Percentiles rank a stretch among this genome's conserved stretches.
phyloP scores from a whole-genome alignment of 2,797 vertebrate genomes.

The Sebastes minor region DNA sequence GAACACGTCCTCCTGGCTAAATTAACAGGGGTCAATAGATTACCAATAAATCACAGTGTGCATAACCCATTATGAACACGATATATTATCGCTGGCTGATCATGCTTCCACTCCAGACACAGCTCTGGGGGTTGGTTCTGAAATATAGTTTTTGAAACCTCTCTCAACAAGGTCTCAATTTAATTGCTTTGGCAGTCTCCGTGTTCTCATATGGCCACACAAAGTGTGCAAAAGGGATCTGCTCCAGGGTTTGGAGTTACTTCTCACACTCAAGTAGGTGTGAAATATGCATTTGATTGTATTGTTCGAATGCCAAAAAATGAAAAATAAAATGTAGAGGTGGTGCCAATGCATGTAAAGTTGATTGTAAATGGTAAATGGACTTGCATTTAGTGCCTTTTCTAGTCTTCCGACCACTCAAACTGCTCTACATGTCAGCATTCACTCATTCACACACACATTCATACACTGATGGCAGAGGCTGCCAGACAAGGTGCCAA shows the following conservation, averaged over 20 bases:
- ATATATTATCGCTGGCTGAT: background rate
- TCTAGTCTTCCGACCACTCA: too few species aligned
- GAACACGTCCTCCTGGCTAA: conserved; percentile 6
- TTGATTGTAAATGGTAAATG: background rate
- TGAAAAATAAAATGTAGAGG: background rate
- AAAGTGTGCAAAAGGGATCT: conserved; percentile 49
- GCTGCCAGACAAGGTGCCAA: too few species aligned
- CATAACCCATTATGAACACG: background rate
- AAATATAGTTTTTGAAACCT: conserved; percentile 41
- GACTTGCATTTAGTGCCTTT: too few species aligned
- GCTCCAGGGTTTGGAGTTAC: conserved; percentile 54
- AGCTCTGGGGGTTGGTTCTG: conserved; percentile 29
- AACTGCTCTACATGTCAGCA: too few species aligned
- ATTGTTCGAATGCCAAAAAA: conserved; percentile 29
- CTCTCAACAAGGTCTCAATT: conserved; percentile 50
- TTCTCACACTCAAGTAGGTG: conserved; percentile 43
- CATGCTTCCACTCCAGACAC: conserved; percentile 1
- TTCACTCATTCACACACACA: too few species aligned
- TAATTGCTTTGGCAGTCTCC: conserved; percentile 56
- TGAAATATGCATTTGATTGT: conserved; percentile 45
- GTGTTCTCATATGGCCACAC: conserved; percentile 48
- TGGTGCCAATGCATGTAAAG: background rate
- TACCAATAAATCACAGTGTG: conserved; percentile 31
- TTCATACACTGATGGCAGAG: too few species aligned
- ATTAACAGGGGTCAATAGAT: conserved; percentile 33